Conservation (phyloP, 2,797 vertebrate species). For the Orestias chungarensis region DNA sequence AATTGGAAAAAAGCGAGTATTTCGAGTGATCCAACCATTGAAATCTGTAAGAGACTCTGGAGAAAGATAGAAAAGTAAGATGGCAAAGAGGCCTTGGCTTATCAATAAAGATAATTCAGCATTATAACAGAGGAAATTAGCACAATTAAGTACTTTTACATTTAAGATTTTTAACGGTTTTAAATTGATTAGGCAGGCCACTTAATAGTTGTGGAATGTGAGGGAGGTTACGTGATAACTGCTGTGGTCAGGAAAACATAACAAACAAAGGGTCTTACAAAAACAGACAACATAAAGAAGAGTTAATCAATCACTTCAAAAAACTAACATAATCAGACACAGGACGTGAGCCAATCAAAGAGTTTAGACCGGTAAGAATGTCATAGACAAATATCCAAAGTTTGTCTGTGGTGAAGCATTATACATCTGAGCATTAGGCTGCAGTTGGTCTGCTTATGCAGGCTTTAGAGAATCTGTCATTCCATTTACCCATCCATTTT, state of each 20-base stretch:
- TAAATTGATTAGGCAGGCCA: not conserved
- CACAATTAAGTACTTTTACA: not conserved
- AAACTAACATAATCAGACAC: not conserved
- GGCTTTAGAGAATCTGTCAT: slow-evolving; percentile 1
- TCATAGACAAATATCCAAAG: not conserved
- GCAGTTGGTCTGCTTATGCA: not conserved
- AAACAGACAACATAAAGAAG: not conserved
- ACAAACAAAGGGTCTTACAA: not conserved
- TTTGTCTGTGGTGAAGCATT: not conserved
- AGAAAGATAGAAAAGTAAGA: too few relatives aligned
- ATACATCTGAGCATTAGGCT: not conserved
- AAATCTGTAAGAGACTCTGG: too few relatives aligned
- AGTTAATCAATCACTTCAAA: not conserved
- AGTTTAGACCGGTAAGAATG: not conserved
- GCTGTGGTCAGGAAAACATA: not conserved
- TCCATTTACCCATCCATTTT: too few relatives aligned
- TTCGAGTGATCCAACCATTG: too few relatives aligned
- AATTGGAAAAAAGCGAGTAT: too few relatives aligned
- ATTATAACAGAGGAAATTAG: not conserved
- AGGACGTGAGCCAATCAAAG: not conserved
- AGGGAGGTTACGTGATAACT: not conserved
- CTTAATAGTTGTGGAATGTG: not conserved
- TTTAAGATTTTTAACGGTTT: not conserved
- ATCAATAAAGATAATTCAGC: too few relatives aligned
- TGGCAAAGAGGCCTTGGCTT: too few relatives aligned